Evolutionary conservation across 2,113 vertebrate genomes (phyloP).

Genomic region (Limnothrissa miodon): DNA sequence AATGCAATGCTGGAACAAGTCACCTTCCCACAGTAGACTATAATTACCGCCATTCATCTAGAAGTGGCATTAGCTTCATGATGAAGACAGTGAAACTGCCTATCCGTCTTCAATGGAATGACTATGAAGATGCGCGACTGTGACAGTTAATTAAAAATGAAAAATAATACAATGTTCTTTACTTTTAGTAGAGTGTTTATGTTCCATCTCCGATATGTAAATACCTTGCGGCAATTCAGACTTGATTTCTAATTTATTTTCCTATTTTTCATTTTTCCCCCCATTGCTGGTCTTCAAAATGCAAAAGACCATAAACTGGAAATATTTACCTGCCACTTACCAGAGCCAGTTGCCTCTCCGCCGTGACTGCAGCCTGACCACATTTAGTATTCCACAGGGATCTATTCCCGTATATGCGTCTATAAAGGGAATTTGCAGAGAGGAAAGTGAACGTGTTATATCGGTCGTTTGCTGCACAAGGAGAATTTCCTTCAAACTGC

Average conservation of each 20-base stretch:
- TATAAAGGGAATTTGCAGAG: conserved; percentile 75
- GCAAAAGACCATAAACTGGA: conserved; percentile 60
- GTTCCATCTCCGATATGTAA: conserved; percentile 68
- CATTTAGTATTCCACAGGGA: conserved; percentile 71
- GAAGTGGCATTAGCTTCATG: conserved; percentile 70
- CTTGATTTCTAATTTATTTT: conserved; percentile 62
- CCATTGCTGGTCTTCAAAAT: conserved; percentile 42
- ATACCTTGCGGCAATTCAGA: conserved; percentile 66
- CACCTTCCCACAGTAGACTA: conserved; percentile 56
- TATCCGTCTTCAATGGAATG: conserved; percentile 64
- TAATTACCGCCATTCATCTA: conserved; percentile 71
- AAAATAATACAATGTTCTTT: conserved; percentile 63
- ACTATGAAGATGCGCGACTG: conserved; percentile 64
- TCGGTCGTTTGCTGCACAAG: conserved; percentile 70
- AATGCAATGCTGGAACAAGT: conserved; percentile 57
- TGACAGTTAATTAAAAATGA: conserved; percentile 80
- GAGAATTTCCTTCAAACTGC: conserved; percentile 71
- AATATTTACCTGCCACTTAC: conserved; percentile 69
- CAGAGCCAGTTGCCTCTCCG: conserved; percentile 45
- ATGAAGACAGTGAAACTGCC: conserved; percentile 71
- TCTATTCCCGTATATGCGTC: conserved; percentile 69
- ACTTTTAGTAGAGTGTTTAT: conserved; percentile 64
- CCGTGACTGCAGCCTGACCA: conserved; percentile 61
- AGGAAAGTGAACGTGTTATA: conserved; percentile 72
- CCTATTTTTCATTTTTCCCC: conserved; percentile 44